phyloP scores from a whole-genome alignment of 1,140 invertebrate genomes.

The Periplaneta americana region DNA sequence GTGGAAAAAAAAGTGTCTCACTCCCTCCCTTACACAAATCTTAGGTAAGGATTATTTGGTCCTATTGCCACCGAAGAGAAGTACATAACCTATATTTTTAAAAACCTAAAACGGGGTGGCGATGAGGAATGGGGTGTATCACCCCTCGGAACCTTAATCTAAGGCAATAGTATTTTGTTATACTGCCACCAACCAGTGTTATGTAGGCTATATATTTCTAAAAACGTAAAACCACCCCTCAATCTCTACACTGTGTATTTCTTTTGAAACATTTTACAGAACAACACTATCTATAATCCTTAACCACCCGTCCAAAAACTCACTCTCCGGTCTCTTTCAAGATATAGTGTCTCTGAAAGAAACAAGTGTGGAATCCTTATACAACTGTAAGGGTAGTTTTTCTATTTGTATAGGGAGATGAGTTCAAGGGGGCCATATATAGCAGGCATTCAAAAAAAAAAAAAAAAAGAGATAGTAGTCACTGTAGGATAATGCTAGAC shows the following conservation, averaged over 20 bases:
- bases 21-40: not conserved
- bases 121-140: not conserved
- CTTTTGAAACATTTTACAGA: not conserved
- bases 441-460: not conserved
- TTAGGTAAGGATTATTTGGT: conserved; percentile 3
- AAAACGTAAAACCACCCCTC: not conserved
- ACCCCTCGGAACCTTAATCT: not conserved
- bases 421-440: not conserved
- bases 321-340: not conserved
- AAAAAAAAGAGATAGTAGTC: not conserved
- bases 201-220: not conserved
- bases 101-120: not conserved
- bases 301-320: too few relatives aligned
- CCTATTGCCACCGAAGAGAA: not conserved
- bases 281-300: not conserved
- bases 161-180: not conserved
- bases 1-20: not conserved
- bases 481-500: not conserved
- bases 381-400: not conserved
- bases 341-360: not conserved
- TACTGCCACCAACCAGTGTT: not conserved
- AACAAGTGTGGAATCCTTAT: not conserved
- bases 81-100: not conserved
- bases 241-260: not conserved
- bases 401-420: not conserved